Conservation (phyloP, 1,140 invertebrate species). For the Zaprionus tsacasi region DNA sequence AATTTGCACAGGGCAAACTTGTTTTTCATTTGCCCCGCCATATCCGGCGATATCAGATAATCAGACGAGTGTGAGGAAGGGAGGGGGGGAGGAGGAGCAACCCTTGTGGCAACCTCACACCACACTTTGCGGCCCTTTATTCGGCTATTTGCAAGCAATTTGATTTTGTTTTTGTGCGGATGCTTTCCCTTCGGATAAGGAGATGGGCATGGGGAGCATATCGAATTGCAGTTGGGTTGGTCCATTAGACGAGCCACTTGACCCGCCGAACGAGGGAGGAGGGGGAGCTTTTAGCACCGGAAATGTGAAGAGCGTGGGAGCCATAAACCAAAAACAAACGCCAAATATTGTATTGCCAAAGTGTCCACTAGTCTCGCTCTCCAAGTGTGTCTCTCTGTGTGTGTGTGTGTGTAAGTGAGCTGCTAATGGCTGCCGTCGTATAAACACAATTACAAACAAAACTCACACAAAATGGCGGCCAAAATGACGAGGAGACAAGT, state of each 20-base stretch:
- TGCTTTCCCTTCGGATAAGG: neutral
- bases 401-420: conserved; percentile 69
- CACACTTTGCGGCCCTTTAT: conserved; percentile 51
- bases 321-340: conserved; percentile 51
- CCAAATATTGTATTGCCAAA: conserved; percentile 69
- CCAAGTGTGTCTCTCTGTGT: neutral
- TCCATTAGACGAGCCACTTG: conserved; percentile 76
- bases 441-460: conserved; percentile 42
- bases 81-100: conserved; percentile 5
- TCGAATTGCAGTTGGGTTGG: conserved; percentile 72
- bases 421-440: conserved; percentile 62
- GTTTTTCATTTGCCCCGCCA: conserved; percentile 59
- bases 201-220: conserved; percentile 42
- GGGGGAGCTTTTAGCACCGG: conserved; percentile 62
- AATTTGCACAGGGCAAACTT: conserved; percentile 77
- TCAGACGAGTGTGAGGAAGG: conserved; percentile 8
- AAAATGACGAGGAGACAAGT: neutral
- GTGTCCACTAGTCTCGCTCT: neutral
- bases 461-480: conserved; percentile 14
- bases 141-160: conserved; percentile 77
- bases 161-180: conserved; percentile 66
- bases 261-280: conserved; percentile 4
- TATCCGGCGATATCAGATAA: conserved; percentile 60
- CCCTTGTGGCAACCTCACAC: neutral
- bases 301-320: conserved; percentile 28